Conservation (phyloP, 2,888 invertebrate genomes). For the Metopia argyrocephala region DNA sequence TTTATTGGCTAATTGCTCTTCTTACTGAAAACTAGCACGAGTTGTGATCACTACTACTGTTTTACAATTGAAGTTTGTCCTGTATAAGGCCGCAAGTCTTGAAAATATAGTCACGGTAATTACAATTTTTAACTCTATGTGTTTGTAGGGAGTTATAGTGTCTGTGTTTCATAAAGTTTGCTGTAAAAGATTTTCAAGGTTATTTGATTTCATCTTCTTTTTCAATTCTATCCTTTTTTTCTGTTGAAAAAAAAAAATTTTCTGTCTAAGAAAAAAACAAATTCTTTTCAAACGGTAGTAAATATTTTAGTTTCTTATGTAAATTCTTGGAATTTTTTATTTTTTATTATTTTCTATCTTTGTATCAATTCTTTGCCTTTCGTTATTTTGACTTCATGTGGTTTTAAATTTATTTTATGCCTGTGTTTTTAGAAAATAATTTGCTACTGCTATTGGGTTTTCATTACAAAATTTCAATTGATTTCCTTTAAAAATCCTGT, state of each 20-base stretch:
- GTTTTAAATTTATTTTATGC: conserved; percentile 33
- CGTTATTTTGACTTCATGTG: conserved; percentile 60
- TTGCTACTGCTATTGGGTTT: conserved; percentile 15
- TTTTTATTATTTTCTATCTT: background rate
- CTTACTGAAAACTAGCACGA: conserved; percentile 4
- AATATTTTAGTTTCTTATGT: conserved; percentile 12
- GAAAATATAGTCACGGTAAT: too few species aligned
- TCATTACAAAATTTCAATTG: background rate
- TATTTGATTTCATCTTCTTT: conserved; percentile 15
- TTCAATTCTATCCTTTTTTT: background rate
- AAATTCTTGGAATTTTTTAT: conserved; percentile 36
- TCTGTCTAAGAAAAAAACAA: background rate
- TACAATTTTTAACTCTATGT: too few species aligned
- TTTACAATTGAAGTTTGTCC: background rate
- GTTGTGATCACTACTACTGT: background rate
- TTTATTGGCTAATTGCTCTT: background rate
- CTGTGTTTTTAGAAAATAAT: conserved; percentile 6
- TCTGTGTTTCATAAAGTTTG: too few species aligned
- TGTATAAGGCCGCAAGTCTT: too few species aligned
- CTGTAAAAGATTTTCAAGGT: conserved; percentile 35
- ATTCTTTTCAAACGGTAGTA: background rate
- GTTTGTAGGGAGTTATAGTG: too few species aligned
- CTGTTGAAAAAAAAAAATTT: background rate
- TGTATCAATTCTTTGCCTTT: background rate
- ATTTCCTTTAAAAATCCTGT: background rate